A percentile compares a stretch with the other conserved stretches of the same genome.
Evolutionary conservation across 2,113 vertebrate species (phyloP).

Genomic region (Xenopus laevis): DNA sequence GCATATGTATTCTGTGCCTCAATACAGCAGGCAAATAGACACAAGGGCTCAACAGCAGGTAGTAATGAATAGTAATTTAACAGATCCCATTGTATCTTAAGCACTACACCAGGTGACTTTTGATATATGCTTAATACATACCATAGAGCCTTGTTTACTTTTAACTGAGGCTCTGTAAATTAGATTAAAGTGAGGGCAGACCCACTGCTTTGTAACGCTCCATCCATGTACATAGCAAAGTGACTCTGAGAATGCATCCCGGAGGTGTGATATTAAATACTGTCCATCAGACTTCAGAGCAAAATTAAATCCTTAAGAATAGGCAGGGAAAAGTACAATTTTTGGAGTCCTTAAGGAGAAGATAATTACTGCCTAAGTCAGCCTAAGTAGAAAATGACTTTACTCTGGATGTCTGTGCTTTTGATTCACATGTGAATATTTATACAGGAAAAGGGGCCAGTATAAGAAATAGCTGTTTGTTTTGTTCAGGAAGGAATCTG

Average conservation of each 20-base stretch:
- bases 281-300: slow-evolving; percentile 4
- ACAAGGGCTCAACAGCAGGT: slow-evolving; percentile 14
- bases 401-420: not conserved
- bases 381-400: not conserved
- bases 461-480: not conserved
- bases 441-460: not conserved
- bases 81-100: slow-evolving; percentile 15
- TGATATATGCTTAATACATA: slow-evolving; percentile 13
- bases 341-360: not conserved
- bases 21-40: not conserved
- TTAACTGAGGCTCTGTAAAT: slow-evolving; percentile 16
- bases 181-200: slow-evolving; percentile 17
- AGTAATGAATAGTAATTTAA: slow-evolving; percentile 14
- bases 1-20: not conserved
- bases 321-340: not conserved
- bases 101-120: not conserved
- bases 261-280: slow-evolving; percentile 17
- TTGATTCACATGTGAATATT: not conserved
- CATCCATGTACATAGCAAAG: slow-evolving; percentile 6
- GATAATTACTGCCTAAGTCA: not conserved
- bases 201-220: not conserved
- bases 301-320: not conserved
- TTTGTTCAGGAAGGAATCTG: not conserved
- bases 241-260: not conserved
- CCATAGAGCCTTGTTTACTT: not conserved